These are phyloP conservation scores for Pheosia tremula DNA, from an alignment of 2,888 invertebrate species.

Conservation along the genomic window DNA sequence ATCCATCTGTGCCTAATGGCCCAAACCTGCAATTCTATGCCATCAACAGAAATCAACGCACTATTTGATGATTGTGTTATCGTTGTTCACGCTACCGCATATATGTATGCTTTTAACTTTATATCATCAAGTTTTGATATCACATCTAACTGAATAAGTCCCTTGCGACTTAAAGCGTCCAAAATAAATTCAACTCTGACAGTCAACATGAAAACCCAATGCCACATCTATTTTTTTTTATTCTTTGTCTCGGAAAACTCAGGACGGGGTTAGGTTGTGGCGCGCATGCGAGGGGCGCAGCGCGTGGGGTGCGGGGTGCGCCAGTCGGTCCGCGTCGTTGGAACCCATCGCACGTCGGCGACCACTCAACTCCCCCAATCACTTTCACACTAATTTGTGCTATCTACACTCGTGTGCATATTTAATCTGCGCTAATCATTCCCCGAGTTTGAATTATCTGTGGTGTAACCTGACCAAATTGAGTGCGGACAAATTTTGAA, in stretches of 20 bases:
- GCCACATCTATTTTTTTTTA: conserved; percentile 42
- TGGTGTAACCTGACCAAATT: conserved; percentile 21
- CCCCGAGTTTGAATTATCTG: conserved; percentile 20
- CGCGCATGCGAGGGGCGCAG: conserved; percentile 57
- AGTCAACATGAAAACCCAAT: conserved; percentile 9
- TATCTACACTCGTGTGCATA: conserved; percentile 30
- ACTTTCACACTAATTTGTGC: conserved; percentile 33
- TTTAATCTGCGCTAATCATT: conserved; percentile 21
- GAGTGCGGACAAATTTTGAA: conserved; percentile 27
- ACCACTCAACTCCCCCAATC: conserved; percentile 21
- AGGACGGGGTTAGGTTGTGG: conserved; percentile 55
- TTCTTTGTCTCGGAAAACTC: conserved; percentile 50
- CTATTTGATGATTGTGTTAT: too few relatives aligned
- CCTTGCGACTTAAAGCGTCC: too few relatives aligned
- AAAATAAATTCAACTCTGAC: background rate
- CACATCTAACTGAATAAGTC: too few relatives aligned
- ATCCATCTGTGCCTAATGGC: too few relatives aligned
- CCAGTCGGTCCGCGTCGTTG: conserved; percentile 62
- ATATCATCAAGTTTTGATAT: background rate
- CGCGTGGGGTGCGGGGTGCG: conserved; percentile 45
- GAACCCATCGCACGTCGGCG: conserved; percentile 46
- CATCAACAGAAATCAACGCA: too few relatives aligned
- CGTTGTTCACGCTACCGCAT: too few relatives aligned
- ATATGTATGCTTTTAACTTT: too few relatives aligned
- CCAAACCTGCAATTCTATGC: too few relatives aligned